These are phyloP conservation scores for Cistogaster globosa DNA, from an alignment of 2,888 invertebrate genomes.

Conservation along the genomic window DNA sequence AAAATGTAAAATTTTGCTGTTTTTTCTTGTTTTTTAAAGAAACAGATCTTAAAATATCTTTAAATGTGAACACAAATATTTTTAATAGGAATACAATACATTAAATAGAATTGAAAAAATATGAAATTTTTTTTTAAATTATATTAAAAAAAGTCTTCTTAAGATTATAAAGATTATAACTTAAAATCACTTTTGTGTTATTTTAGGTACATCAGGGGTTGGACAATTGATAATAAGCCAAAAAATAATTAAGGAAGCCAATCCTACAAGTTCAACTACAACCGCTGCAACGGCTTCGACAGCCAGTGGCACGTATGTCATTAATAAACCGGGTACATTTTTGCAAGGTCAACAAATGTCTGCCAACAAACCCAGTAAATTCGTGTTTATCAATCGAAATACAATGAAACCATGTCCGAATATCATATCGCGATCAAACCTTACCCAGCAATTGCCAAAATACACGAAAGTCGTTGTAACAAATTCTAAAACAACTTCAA, in stretches of 20 bases:
- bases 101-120: too few relatives aligned
- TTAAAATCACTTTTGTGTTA: neutral
- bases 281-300: slow-evolving; percentile 40
- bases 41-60: neutral
- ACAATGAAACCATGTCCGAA: slow-evolving; percentile 80
- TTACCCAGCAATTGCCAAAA: slow-evolving; percentile 75
- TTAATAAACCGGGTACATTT: slow-evolving; percentile 76
- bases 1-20: too few relatives aligned
- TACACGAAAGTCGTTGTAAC: slow-evolving; percentile 78
- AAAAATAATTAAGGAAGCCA: slow-evolving; percentile 79
- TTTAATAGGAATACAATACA: neutral
- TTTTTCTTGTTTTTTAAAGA: too few relatives aligned
- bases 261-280: slow-evolving; percentile 53
- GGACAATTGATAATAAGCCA: slow-evolving; percentile 79
- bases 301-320: slow-evolving; percentile 76
- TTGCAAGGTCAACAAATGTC: slow-evolving; percentile 72
- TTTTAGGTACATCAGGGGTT: slow-evolving; percentile 68
- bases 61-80: neutral
- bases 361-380: slow-evolving; percentile 77
- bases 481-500: slow-evolving; percentile 76
- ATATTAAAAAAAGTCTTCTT: too few relatives aligned
- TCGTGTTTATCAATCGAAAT: slow-evolving; percentile 82
- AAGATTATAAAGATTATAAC: too few relatives aligned
- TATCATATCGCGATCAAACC: slow-evolving; percentile 77
- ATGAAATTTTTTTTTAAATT: too few relatives aligned